Conservation (phyloP, 2,797 vertebrate species). For the Semaprochilodus insignis region DNA sequence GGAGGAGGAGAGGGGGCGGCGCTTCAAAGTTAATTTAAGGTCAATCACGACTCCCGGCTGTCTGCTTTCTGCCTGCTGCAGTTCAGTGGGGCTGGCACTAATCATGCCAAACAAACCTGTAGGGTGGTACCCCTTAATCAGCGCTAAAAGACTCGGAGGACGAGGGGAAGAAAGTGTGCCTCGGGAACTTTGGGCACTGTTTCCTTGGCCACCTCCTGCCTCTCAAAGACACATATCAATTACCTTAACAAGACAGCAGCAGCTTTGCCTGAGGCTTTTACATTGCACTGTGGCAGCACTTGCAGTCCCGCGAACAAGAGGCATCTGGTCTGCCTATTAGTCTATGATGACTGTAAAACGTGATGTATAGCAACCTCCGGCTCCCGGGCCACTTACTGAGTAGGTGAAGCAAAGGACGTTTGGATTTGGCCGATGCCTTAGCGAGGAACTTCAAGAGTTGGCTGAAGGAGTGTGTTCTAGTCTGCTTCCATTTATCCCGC, state of each 20-base stretch:
- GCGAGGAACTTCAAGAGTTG: constrained; percentile 50
- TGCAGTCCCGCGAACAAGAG: constrained; percentile 2
- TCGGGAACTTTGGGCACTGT: constrained; percentile 29
- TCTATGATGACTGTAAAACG: constrained; percentile 19
- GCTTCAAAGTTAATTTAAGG: constrained; percentile 71
- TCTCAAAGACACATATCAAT: constrained; percentile 61
- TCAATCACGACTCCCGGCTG: constrained; percentile 56
- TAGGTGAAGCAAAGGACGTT: constrained; percentile 36
- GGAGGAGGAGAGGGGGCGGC: constrained; percentile 61
- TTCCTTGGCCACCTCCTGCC: constrained; percentile 1
- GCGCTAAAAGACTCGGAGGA: constrained; percentile 17
- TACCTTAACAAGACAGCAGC: constrained; percentile 55
- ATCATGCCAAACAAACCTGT: constrained; percentile 37
- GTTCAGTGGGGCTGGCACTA: constrained; percentile 15
- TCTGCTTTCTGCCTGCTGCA: constrained; percentile 40
- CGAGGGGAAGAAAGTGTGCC: constrained; percentile 20
- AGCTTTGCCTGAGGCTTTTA: constrained; percentile 19
- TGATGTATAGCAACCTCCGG: constrained; percentile 27
- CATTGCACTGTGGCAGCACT: not conserved
- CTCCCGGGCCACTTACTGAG: not conserved
- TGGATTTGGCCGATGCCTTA: constrained; percentile 52
- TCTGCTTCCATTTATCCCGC: not conserved
- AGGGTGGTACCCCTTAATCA: constrained; percentile 18
- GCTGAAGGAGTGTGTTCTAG: constrained; percentile 3
- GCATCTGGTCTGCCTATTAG: not conserved